Evolutionary conservation across 1,140 invertebrate species (phyloP), one percentile per base, ranked within the genome.

Genomic region (Capitella teleta): DNA sequence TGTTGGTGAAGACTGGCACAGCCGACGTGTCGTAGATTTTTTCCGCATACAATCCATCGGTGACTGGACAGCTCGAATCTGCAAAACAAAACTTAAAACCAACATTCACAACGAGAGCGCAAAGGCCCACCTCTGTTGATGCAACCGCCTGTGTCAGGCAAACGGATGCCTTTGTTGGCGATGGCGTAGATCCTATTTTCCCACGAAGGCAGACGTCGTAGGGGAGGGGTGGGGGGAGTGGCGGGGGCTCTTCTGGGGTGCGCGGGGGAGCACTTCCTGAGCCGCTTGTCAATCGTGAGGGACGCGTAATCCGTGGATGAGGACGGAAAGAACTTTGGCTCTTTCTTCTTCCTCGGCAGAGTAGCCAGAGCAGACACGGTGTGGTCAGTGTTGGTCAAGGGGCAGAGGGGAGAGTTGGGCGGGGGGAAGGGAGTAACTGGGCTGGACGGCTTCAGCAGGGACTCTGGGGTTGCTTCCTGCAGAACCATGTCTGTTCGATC

Each of bases 1-100:
- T 86, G 26, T 88, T 93, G 19, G 90, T 88, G 72, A 92, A 96
- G 14, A 96, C 90, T 34, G 91, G 91, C 46, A 94, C 87, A 54
- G 63, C 71, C 45, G 76, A 64, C 40, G 77, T 70, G 14, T 65
- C 57, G 58, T 74, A 69, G 12, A 63, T 38, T 6, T 28, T 16
- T n/a, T 26, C 8, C 6, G 36, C 14, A 28, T 50, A 42, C 26
- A 50, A 18, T 12, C 30, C 24, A 14, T 42, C 36, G 14, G 18
- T 42, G 16, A 42, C 38, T 14, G 26, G 24, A n/a, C 12, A 50
- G 23, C 30, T 26, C 3, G 25, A 50, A 42, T 23, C 23, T 28
- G 21, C 21, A 21, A 44, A 44, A 26, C 5, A 44, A 44, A 10
- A 44, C 10, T 25, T 44, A 44, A 10, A 25, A 12, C 6, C 18